A percentile compares a stretch with the other conserved stretches of the same genome.
Evolutionary conservation across 2,797 vertebrate genomes (phyloP).

Genomic region (Steatocranus sp.): DNA sequence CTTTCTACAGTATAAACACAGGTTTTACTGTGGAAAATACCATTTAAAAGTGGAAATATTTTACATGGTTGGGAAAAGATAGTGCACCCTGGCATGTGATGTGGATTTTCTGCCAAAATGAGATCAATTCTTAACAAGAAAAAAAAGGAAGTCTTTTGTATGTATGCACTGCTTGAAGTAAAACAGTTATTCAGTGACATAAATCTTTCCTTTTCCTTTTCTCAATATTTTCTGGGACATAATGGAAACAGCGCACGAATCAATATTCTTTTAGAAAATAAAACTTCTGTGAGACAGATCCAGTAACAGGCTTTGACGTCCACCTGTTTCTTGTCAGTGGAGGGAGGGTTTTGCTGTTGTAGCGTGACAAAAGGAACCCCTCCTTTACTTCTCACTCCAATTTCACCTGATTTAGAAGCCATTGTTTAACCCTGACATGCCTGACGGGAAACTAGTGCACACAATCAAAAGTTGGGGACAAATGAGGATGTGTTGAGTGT

Average conservation of each 20-base stretch:
- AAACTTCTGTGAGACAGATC: not conserved
- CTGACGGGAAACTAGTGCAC: not conserved
- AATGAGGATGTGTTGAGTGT: slow-evolving; percentile 1
- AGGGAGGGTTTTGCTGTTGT: not conserved
- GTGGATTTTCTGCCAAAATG: not conserved
- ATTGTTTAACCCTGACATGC: slow-evolving; percentile 2
- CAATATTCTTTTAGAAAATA: not conserved
- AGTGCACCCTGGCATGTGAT: not conserved
- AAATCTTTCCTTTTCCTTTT: not conserved
- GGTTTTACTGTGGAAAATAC: not conserved
- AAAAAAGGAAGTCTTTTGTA: not conserved
- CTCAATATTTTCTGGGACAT: not conserved
- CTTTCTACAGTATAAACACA: not conserved
- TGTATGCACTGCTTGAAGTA: not conserved
- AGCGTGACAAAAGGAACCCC: not conserved
- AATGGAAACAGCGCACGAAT: not conserved
- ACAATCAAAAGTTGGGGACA: slow-evolving; percentile 17
- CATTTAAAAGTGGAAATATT: slow-evolving; percentile 16
- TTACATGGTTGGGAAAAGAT: not conserved
- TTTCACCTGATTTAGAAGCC: not conserved
- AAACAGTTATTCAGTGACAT: not conserved
- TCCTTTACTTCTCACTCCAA: not conserved
- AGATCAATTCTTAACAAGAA: not conserved
- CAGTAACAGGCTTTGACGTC: not conserved
- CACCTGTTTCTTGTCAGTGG: not conserved